A percentile compares a stretch with the other conserved stretches of the same genome.
Conservation (phyloP, 92 coral and sea anemone species). For the Heteractis magnifica region DNA sequence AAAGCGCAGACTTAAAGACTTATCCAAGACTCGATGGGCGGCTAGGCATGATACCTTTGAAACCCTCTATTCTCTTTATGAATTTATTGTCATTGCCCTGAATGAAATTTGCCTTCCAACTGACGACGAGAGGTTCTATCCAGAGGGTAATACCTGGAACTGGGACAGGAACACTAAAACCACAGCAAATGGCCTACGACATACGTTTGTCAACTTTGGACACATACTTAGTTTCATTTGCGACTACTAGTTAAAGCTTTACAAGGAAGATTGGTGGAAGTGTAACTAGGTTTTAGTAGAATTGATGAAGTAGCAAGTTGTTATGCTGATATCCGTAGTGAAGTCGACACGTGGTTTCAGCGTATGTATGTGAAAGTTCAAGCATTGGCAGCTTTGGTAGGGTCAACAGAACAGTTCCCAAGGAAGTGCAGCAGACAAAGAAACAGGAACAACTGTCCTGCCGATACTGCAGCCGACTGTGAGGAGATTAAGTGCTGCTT, state of each 20-base stretch:
- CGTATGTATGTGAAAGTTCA: neutral
- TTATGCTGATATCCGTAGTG: neutral
- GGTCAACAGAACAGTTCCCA: neutral
- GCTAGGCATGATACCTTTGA: too few relatives aligned
- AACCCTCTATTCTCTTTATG: too few relatives aligned
- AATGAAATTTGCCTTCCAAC: too few relatives aligned
- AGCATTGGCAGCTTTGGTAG: conserved; percentile 3
- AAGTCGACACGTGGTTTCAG: neutral
- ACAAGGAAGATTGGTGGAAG: neutral
- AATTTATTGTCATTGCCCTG: too few relatives aligned
- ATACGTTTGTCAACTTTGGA: too few relatives aligned
- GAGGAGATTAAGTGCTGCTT: conserved; percentile 33
- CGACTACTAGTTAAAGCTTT: neutral
- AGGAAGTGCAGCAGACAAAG: neutral
- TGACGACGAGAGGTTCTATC: too few relatives aligned
- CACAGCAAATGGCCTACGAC: too few relatives aligned
- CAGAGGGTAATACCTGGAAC: too few relatives aligned
- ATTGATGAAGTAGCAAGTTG: neutral
- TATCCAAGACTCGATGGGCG: too few relatives aligned
- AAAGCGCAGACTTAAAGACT: too few relatives aligned
- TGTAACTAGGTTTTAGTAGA: neutral
- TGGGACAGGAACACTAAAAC: too few relatives aligned
- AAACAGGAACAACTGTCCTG: conserved; percentile 36
- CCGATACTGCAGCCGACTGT: conserved; percentile 28
- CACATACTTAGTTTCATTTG: too few relatives aligned